A percentile compares a stretch with the other conserved stretches of the same genome.
phyloP scores from a whole-genome alignment of 2,888 invertebrate genomes.

The Leptinotarsa juncta region DNA sequence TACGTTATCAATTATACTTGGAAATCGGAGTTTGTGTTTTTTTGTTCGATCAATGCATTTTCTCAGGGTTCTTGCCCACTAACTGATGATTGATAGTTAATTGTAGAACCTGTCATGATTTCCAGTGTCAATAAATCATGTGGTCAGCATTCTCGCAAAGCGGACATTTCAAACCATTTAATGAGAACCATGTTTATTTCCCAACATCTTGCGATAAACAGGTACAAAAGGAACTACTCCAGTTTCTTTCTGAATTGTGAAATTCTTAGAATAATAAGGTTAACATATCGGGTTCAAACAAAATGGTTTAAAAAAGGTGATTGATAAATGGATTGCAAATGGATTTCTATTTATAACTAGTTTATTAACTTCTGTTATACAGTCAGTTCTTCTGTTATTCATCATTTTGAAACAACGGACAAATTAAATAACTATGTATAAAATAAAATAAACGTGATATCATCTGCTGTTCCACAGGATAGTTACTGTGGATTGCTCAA shows the following conservation, averaged over 20 bases:
- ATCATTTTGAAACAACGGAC: no score
- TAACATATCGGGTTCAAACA: neutral
- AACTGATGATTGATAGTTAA: conserved; percentile 45
- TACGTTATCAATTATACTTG: conserved; percentile 35
- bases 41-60: conserved; percentile 39
- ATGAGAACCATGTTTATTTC: conserved; percentile 48
- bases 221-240: conserved; percentile 19
- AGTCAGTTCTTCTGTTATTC: no score
- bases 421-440: no score
- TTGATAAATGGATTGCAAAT: no score
- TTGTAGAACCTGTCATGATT: conserved; percentile 47
- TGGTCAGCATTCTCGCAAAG: conserved; percentile 50
- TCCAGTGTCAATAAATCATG: conserved; percentile 47
- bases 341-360: no score
- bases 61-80: conserved; percentile 37
- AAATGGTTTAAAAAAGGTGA: no score
- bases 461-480: no score
- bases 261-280: conserved; percentile 15
- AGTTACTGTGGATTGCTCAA: no score
- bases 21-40: conserved; percentile 44
- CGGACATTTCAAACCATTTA: conserved; percentile 46
- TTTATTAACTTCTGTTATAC: no score
- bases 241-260: neutral
- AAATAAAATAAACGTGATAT: no score
- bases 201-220: conserved; percentile 31